Conservation (phyloP, 2,797 vertebrate species). For the Vipera latastei region DNA sequence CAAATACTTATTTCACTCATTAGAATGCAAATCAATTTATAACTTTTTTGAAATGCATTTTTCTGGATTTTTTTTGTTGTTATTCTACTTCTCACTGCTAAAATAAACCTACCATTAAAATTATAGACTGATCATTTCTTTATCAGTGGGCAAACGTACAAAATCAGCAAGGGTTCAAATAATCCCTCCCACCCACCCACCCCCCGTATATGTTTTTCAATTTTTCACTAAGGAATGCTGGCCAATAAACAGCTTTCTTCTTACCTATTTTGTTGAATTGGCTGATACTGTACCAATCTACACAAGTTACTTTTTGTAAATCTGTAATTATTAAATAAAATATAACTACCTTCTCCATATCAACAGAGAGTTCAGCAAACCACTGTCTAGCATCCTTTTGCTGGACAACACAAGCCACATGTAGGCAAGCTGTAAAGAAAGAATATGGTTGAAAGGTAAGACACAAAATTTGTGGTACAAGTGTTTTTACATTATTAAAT, state of each 20-base stretch:
- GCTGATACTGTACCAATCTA: background rate
- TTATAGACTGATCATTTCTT: too few species aligned
- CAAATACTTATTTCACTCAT: too few species aligned
- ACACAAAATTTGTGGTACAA: background rate
- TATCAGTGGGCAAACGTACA: too few species aligned
- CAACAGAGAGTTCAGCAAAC: slow-evolving; percentile 98
- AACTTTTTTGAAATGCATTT: too few species aligned
- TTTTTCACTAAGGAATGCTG: background rate
- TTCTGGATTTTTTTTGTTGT: too few species aligned
- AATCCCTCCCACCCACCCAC: too few species aligned
- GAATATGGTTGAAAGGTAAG: background rate
- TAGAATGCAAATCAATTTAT: too few species aligned
- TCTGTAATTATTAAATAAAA: slow-evolving; percentile 31
- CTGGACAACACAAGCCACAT: slow-evolving; percentile 97
- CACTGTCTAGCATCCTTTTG: slow-evolving; percentile 98
- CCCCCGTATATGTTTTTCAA: background rate
- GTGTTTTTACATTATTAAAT: background rate
- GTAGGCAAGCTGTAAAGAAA: slow-evolving; percentile 86
- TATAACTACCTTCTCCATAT: slow-evolving; percentile 95
- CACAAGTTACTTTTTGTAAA: background rate
- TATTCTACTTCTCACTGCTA: too few species aligned
- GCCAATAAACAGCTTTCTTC: background rate
- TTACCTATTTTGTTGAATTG: background rate
- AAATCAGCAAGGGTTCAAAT: too few species aligned
- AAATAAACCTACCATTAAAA: too few species aligned